phyloP scores from a whole-genome alignment of 92 coral and sea anemone species.

The Chrysogorgia sp. region DNA sequence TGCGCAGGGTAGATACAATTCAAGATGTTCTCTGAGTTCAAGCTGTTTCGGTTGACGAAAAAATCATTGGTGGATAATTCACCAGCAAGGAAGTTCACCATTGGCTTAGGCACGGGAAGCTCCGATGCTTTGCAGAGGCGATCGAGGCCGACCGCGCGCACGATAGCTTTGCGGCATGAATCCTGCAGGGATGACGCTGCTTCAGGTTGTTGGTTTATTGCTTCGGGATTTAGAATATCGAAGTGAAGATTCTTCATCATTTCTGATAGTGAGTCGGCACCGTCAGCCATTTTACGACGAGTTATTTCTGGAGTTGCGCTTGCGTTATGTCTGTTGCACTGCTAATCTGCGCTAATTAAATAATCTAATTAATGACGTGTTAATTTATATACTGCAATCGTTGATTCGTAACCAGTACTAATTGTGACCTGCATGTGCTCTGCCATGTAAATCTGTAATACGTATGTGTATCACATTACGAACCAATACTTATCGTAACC shows the following conservation, averaged over 20 bases:
- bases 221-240: constrained; percentile 75
- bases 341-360: not conserved
- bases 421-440: too few relatives aligned
- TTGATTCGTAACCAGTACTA: too few relatives aligned
- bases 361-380: too few relatives aligned
- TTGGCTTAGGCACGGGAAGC: constrained; percentile 86
- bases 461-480: too few relatives aligned
- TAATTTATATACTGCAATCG: too few relatives aligned
- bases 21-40: constrained; percentile 74
- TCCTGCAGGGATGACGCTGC: constrained; percentile 73
- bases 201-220: constrained; percentile 39
- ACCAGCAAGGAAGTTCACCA: constrained; percentile 77
- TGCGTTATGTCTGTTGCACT: not conserved
- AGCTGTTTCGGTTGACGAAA: constrained; percentile 79
- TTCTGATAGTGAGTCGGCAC: constrained; percentile 74
- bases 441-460: too few relatives aligned
- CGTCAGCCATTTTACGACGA: constrained; percentile 67
- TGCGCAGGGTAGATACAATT: constrained; percentile 96
- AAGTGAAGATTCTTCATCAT: constrained; percentile 67
- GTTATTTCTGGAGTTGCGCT: constrained; percentile 7
- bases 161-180: constrained; percentile 79
- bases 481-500: too few relatives aligned
- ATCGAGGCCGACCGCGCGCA: constrained; percentile 87
- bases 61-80: constrained; percentile 87
- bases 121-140: constrained; percentile 81